These are phyloP conservation scores for Caenorhabditis doughertyi DNA, from an alignment of 2,888 invertebrate genomes.

Conservation along the genomic window DNA sequence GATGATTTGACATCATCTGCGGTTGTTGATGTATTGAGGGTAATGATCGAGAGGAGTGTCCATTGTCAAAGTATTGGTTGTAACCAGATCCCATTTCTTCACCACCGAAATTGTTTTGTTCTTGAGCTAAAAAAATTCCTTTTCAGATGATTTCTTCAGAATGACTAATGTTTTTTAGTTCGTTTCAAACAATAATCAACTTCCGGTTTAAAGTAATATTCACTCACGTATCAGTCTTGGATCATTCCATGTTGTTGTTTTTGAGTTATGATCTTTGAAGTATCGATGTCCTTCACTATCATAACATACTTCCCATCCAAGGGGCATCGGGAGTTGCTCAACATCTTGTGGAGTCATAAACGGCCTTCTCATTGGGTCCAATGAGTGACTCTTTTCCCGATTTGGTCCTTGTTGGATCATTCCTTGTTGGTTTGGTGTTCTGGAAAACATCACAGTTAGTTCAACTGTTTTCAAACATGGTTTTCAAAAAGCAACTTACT, in stretches of 20 bases:
- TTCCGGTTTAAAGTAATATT: not conserved
- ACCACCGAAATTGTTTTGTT: slow-evolving; percentile 8
- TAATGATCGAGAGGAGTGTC: slow-evolving; percentile 57
- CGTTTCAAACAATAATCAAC: not conserved
- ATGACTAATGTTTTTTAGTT: not conserved
- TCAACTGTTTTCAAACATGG: not conserved
- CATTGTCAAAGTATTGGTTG: slow-evolving; percentile 48
- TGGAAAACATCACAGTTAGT: not conserved
- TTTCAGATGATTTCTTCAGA: too few relatives aligned
- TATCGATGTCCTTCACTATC: slow-evolving; percentile 68
- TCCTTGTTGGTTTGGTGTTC: slow-evolving; percentile 34
- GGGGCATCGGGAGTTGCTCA: slow-evolving; percentile 63
- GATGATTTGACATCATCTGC: slow-evolving; percentile 56
- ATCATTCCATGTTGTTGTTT: slow-evolving; percentile 70
- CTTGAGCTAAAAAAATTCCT: slow-evolving; percentile 35
- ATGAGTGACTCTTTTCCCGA: slow-evolving; percentile 64
- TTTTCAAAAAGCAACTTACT: slow-evolving; percentile 33
- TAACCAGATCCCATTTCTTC: slow-evolving; percentile 21
- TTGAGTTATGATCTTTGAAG: slow-evolving; percentile 69
- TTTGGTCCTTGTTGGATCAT: slow-evolving; percentile 36
- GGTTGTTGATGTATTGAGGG: slow-evolving; percentile 63
- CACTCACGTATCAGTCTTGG: slow-evolving; percentile 61
- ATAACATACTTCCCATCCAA: slow-evolving; percentile 67
- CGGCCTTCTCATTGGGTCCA: slow-evolving; percentile 64
- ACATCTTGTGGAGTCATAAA: slow-evolving; percentile 56